Evolutionary conservation across 2,113 vertebrate genomes (phyloP).

Genomic region (Lonchura striata): DNA sequence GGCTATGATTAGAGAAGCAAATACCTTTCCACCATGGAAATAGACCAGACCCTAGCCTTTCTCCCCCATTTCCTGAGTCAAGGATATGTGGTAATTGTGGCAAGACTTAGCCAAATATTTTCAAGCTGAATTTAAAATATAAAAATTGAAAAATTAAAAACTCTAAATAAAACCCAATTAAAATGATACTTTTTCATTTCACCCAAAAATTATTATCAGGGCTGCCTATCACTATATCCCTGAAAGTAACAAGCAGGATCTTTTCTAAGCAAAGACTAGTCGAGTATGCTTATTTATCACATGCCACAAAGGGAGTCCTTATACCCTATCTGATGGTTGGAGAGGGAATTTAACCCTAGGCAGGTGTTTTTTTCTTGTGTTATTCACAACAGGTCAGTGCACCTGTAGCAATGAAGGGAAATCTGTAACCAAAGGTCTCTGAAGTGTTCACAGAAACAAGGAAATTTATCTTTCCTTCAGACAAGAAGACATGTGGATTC

Average conservation of each 20-base stretch:
- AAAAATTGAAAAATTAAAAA: neutral
- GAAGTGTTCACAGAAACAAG: neutral
- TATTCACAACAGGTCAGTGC: neutral
- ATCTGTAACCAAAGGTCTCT: neutral
- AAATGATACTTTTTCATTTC: neutral
- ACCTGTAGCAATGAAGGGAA: neutral
- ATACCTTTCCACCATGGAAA: neutral
- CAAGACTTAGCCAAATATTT: neutral
- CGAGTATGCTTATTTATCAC: neutral
- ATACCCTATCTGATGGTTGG: neutral
- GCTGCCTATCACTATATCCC: neutral
- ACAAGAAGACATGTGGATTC: neutral
- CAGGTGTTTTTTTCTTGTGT: neutral
- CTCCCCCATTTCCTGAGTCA: neutral
- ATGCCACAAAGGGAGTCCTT: neutral
- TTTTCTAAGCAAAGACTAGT: neutral
- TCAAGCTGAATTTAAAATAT: neutral
- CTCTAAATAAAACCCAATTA: neutral
- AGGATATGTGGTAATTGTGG: neutral
- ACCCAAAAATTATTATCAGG: neutral
- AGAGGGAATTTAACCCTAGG: neutral
- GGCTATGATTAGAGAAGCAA: neutral
- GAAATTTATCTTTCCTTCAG: neutral
- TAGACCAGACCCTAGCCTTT: neutral
- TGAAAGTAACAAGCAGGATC: neutral